These are phyloP conservation scores for Atractosteus spatula DNA, from an alignment of 2,113 vertebrate species.

Conservation along the genomic window DNA sequence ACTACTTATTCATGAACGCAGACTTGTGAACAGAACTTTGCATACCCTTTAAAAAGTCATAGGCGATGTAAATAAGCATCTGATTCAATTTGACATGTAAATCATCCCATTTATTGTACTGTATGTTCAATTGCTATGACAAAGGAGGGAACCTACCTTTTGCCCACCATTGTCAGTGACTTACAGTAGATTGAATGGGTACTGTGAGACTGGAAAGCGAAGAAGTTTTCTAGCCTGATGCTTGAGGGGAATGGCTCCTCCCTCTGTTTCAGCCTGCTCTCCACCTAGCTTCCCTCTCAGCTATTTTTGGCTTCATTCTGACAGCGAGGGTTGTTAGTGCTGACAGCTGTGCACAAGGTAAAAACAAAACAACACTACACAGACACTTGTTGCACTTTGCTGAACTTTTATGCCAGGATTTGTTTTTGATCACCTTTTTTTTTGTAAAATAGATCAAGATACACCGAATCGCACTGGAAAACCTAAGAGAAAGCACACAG, in stretches of 20 bases:
- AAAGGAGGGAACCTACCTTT: too few relatives aligned
- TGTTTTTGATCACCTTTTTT: too few relatives aligned
- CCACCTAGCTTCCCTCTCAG: conserved; percentile 10
- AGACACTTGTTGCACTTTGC: conserved; percentile 21
- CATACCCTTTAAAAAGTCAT: too few relatives aligned
- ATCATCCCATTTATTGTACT: too few relatives aligned
- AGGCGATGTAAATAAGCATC: too few relatives aligned
- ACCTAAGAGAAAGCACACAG: background rate
- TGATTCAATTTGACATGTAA: too few relatives aligned
- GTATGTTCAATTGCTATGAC: too few relatives aligned
- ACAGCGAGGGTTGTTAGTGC: conserved; percentile 24
- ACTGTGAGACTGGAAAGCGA: background rate
- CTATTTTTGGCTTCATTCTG: conserved; percentile 35
- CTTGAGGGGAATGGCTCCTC: conserved; percentile 27
- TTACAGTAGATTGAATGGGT: too few relatives aligned
- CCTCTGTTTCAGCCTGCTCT: conserved; percentile 12
- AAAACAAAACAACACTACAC: conserved; percentile 28
- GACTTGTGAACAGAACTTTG: too few relatives aligned
- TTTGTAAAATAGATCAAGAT: background rate
- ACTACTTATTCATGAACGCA: too few relatives aligned
- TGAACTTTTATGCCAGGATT: conserved; percentile 7
- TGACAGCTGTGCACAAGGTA: conserved; percentile 35
- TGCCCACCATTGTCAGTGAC: too few relatives aligned
- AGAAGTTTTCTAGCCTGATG: background rate
- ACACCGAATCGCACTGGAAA: background rate